A percentile compares a stretch with the other conserved stretches of the same genome.
Conservation (phyloP, 2,113 vertebrate genomes). For the Dascyllus trimaculatus region DNA sequence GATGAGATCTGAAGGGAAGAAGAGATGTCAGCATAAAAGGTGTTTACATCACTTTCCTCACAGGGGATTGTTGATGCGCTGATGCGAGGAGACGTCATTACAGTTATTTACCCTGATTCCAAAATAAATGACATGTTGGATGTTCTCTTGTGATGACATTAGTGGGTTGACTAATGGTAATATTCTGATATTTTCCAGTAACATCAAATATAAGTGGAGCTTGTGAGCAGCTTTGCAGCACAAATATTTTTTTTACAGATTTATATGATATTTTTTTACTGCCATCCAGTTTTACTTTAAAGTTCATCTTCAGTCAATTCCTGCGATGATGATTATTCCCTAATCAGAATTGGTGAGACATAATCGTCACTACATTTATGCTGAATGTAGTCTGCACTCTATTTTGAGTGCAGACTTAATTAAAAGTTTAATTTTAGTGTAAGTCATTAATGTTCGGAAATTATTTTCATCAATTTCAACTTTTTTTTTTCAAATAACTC, state of each 20-base stretch:
- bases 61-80: constrained; percentile 12
- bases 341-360: constrained; percentile 16
- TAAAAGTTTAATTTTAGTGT: constrained; percentile 74
- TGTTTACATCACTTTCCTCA: constrained; percentile 15
- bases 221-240: neutral
- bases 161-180: neutral
- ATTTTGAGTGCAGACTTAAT: constrained; percentile 74
- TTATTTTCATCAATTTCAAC: constrained; percentile 48
- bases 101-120: constrained; percentile 3
- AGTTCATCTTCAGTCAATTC: constrained; percentile 6
- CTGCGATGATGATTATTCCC: neutral
- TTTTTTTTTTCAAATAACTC: constrained; percentile 23
- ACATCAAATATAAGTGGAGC: constrained; percentile 1
- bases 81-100: constrained; percentile 19
- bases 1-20: constrained; percentile 22
- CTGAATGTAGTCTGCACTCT: constrained; percentile 55
- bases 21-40: constrained; percentile 1
- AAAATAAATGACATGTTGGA: constrained; percentile 11
- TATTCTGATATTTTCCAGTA: neutral
- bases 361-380: constrained; percentile 7
- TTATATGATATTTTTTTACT: neutral
- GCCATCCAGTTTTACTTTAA: neutral
- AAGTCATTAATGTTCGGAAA: constrained; percentile 63
- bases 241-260: neutral
- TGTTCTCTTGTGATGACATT: neutral